Percentiles rank a stretch among this genome's conserved stretches.
Evolutionary conservation across 2,888 invertebrate species (phyloP).

Genomic region (Agrilus mali): DNA sequence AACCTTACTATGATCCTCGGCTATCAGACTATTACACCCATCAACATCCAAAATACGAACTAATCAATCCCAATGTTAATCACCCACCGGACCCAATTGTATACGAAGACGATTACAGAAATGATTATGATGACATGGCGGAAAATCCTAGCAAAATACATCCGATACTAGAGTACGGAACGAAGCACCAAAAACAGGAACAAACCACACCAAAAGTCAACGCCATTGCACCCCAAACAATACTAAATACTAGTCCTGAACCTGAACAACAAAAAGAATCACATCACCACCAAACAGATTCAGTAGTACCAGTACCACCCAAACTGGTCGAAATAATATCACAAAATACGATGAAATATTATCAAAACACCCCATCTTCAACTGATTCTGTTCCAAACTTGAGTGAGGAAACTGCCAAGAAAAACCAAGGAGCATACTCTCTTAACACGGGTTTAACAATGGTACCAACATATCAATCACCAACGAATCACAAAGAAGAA

Average conservation of each 20-base stretch:
- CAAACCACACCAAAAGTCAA: conserved; percentile 2
- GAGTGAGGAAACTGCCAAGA: too few relatives aligned
- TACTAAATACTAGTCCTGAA: conserved; percentile 7
- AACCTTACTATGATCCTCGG: too few relatives aligned
- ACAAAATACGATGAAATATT: too few relatives aligned
- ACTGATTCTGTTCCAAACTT: too few relatives aligned
- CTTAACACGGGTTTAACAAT: neutral
- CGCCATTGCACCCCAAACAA: neutral
- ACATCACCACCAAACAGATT: neutral
- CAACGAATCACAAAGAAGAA: neutral
- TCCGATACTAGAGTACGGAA: neutral
- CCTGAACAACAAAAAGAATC: neutral
- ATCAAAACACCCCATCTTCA: too few relatives aligned
- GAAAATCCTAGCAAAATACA: conserved; percentile 4
- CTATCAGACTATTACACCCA: conserved; percentile 5
- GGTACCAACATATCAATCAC: neutral
- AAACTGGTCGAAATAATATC: too few relatives aligned
- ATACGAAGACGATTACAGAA: conserved; percentile 2
- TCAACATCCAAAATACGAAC: conserved; percentile 12
- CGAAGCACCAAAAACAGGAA: conserved; percentile 4
- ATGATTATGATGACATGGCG: conserved; percentile 5
- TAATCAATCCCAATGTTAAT: neutral
- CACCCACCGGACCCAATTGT: conserved; percentile 3
- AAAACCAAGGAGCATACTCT: too few relatives aligned
- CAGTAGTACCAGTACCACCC: too few relatives aligned